Percentiles rank a stretch among this genome's conserved stretches.
Conservation (phyloP, 2,797 vertebrate genomes). For the Hoplostethus mediterraneus region DNA sequence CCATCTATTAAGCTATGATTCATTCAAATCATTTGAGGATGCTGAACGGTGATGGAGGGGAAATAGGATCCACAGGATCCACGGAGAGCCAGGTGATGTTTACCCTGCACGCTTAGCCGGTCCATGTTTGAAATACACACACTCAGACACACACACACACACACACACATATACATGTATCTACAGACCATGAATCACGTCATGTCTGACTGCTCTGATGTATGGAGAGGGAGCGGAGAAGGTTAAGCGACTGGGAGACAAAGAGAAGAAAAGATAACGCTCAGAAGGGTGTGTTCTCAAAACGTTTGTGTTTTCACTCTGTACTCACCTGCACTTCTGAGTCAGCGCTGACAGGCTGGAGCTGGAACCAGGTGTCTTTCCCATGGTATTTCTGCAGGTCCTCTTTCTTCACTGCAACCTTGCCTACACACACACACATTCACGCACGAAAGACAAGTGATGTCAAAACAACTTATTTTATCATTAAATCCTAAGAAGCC, state of each 20-base stretch:
- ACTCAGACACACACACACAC: conserved; percentile 13
- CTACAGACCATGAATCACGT: neutral
- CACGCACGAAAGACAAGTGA: conserved; percentile 34
- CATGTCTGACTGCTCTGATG: conserved; percentile 1
- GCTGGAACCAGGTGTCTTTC: conserved; percentile 98
- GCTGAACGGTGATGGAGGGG: neutral
- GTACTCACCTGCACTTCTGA: conserved; percentile 97
- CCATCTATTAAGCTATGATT: neutral
- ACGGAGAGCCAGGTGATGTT: conserved; percentile 48
- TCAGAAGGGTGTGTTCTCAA: neutral
- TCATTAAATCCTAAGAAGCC: conserved; percentile 9
- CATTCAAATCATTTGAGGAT: neutral
- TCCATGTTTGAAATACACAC: conserved; percentile 69
- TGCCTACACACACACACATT: conserved; percentile 83
- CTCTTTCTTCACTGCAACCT: conserved; percentile 97
- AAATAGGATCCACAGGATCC: conserved; percentile 6
- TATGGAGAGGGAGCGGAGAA: conserved; percentile 2
- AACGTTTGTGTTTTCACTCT: conserved; percentile 14
- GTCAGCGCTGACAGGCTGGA: conserved; percentile 97
- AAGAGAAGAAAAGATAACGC: conserved; percentile 5
- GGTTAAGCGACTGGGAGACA: neutral
- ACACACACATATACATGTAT: conserved; percentile 33
- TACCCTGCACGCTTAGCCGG: conserved; percentile 45
- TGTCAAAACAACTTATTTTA: conserved; percentile 21
- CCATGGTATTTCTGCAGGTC: conserved; percentile 98